These are phyloP conservation scores for Spea bombifrons DNA, from an alignment of 2,113 vertebrate genomes.

Conservation along the genomic window DNA sequence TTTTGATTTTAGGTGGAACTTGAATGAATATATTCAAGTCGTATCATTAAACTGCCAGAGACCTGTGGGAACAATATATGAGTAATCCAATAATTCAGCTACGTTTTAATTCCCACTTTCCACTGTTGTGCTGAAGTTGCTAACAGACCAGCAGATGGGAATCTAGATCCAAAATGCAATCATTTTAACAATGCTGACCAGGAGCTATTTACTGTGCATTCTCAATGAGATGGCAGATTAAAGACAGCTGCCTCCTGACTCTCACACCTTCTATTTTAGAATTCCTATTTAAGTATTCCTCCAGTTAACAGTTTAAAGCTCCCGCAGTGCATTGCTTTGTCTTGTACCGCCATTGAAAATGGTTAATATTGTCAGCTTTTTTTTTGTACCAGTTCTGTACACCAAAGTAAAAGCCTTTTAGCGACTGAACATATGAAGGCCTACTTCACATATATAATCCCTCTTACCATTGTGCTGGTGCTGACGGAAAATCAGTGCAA, in stretches of 20 bases:
- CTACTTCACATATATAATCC: too few relatives aligned
- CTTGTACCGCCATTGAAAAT: too few relatives aligned
- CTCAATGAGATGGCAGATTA: neutral
- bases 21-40: too few relatives aligned
- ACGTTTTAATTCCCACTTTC: neutral
- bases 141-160: neutral
- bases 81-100: neutral
- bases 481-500: too few relatives aligned
- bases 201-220: constrained; percentile 1
- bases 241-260: neutral
- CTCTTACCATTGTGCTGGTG: too few relatives aligned
- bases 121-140: neutral
- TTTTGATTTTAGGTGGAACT: too few relatives aligned
- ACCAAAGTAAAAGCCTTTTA: too few relatives aligned
- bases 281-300: neutral
- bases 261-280: constrained; percentile 7
- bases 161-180: neutral
- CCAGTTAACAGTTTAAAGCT: neutral
- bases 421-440: too few relatives aligned
- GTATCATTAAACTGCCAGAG: neutral
- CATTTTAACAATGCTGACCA: neutral
- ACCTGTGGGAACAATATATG: neutral
- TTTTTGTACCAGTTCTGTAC: too few relatives aligned
- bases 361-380: too few relatives aligned
- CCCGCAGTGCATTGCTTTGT: too few relatives aligned